Base-by-base conservation (phyloP, 2,888 invertebrate genomes). In the Drosophila leonis region DNA sequence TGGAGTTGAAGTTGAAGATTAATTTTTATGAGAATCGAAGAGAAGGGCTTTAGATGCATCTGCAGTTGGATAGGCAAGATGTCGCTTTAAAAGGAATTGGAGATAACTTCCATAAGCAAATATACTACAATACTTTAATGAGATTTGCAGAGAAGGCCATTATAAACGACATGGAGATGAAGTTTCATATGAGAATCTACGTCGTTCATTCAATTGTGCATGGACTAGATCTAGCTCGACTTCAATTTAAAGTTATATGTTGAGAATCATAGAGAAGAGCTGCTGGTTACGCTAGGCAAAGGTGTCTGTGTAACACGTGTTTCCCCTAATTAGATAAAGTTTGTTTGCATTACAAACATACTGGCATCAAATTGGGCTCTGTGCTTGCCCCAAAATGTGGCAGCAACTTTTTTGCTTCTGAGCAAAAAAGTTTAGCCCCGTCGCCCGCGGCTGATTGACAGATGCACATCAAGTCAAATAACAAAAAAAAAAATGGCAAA, bases 281-380 rank as follows among this genome's bases (percentile, higher is more conserved):
- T 33, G 31, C 31, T 13, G 49, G 31, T 18, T 18, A 8, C 13
- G 31, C 29, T 18, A 31, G 18, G 12, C 18, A 13, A 33, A 33
- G 31, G 49, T 49, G 49, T 18, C 49, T 33, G 49, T 60, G 80
- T 56, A 74, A 81, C 87, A 85, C 85, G 89, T 88, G 85, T 81
- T 41, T 88, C 72, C 89, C 75, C 86, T 85, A 85, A 85, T 85
- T 85, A 85, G 85, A 85, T 89, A 82, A 88, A 85, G 82, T 85
- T 85, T 85, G 85, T 85, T 85, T 88, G 85, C 85, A 88, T 88
- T 86, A 72, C 89, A 85, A 85, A 88, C 85, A 88, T 85, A 88
- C 89, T 86, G 84, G 79, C 87, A 88, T 81, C 77, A 83, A 81
- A 20, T 18, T 81, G 81, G 81, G 55, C 51, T 52, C 20, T 1